Conservation (phyloP, 2,113 vertebrate genomes). For the Mionectes macconnelli region DNA sequence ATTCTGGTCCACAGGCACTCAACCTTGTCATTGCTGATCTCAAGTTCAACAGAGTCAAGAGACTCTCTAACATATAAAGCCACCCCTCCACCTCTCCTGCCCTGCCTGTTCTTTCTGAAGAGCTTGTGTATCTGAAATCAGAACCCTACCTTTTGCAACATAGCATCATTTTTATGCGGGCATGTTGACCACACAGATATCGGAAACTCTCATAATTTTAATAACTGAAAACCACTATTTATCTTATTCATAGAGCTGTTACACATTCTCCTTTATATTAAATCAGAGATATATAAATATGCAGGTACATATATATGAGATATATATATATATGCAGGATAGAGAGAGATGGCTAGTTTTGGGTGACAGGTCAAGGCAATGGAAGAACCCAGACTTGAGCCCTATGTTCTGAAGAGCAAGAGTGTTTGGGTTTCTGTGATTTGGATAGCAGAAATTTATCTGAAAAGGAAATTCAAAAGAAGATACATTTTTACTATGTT, state of each 20-base stretch:
- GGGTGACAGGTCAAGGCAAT: too few species aligned
- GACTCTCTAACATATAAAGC: too few species aligned
- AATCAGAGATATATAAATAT: background rate
- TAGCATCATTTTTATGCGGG: background rate
- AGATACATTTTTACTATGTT: background rate
- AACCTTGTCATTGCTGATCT: too few species aligned
- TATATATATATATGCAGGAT: background rate
- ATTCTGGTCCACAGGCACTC: too few species aligned
- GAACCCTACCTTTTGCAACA: background rate
- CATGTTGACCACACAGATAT: background rate
- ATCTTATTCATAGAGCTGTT: background rate
- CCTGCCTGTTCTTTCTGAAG: too few species aligned
- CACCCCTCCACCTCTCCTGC: too few species aligned
- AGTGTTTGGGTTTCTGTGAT: background rate
- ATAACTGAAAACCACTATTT: background rate
- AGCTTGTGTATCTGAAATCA: background rate
- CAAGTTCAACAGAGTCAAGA: too few species aligned
- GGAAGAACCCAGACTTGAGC: background rate
- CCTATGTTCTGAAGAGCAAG: background rate
- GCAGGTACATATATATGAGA: too few species aligned
- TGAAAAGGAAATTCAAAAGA: background rate
- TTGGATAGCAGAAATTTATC: background rate
- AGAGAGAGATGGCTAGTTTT: background rate
- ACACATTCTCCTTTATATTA: background rate
- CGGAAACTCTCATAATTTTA: background rate